Evolutionary conservation across 2,888 invertebrate genomes (phyloP).

Genomic region (Osedax fenrisi): DNA sequence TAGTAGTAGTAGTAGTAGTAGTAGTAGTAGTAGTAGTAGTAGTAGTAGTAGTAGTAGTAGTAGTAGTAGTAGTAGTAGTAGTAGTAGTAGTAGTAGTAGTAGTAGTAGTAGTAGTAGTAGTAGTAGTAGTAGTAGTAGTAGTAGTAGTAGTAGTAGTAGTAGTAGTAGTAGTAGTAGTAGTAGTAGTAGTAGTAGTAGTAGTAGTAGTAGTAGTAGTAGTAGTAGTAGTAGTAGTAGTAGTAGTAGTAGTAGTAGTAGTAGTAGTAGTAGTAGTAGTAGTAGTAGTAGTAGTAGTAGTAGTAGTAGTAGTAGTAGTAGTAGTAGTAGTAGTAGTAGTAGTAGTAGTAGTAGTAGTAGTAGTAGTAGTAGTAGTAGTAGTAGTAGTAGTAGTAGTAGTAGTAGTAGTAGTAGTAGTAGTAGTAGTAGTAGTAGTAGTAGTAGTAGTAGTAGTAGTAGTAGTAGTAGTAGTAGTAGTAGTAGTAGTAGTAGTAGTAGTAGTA

Average conservation of each 20-base stretch:
- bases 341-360: slow-evolving; percentile 34
- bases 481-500: slow-evolving; percentile 31
- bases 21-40: no score
- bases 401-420: slow-evolving; percentile 3
- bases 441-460: slow-evolving; percentile 14
- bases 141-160: no score
- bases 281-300: not conserved
- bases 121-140: no score
- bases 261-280: slow-evolving; percentile 16
- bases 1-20: no score
- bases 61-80: no score
- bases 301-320: not conserved
- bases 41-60: no score
- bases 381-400: not conserved
- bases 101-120: no score
- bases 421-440: slow-evolving; percentile 6
- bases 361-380: slow-evolving; percentile 36
- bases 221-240: slow-evolving; percentile 25
- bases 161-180: no score
- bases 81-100: no score
- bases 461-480: slow-evolving; percentile 27
- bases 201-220: not conserved
- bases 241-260: slow-evolving; percentile 17
- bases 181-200: not conserved
- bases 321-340: not conserved